Percentiles rank a stretch among this genome's conserved stretches.
Evolutionary conservation across 2,888 invertebrate species (phyloP).

Genomic region (Plagiodera versicolora): DNA sequence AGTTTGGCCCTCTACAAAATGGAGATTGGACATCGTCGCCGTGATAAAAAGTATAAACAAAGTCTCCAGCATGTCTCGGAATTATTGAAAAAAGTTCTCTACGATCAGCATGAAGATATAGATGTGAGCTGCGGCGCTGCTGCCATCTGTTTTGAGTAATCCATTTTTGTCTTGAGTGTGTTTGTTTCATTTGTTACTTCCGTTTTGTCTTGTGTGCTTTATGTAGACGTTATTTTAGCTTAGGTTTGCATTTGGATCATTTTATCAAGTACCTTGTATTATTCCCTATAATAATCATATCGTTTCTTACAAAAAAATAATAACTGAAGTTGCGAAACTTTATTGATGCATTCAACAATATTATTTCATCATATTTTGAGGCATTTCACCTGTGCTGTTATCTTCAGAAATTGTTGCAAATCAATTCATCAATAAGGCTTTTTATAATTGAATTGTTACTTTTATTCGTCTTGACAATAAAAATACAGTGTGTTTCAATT

Average conservation of each 20-base stretch:
- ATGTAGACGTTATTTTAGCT: conserved; percentile 28
- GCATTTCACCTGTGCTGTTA: not conserved
- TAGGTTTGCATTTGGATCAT: conserved; percentile 17
- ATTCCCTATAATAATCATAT: not conserved
- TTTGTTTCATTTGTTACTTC: conserved; percentile 32
- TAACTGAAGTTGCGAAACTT: no score
- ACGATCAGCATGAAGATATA: conserved; percentile 46
- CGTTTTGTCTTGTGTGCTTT: conserved; percentile 30
- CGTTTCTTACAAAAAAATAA: not conserved
- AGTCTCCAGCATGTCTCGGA: conserved; percentile 41
- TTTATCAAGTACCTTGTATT: conserved; percentile 21
- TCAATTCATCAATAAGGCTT: no score
- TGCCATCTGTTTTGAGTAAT: conserved; percentile 46
- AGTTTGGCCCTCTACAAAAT: conserved; percentile 24
- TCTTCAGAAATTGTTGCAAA: no score
- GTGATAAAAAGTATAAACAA: conserved; percentile 23
- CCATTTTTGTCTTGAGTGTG: conserved; percentile 37
- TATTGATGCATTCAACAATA: no score
- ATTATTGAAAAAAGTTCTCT: conserved; percentile 21
- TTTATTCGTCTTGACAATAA: no score
- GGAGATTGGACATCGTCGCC: conserved; percentile 27
- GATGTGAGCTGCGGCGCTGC: conserved; percentile 49
- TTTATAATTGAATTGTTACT: no score
- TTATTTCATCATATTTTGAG: no score
- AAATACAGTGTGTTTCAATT: no score